Percentiles rank a stretch among this genome's conserved stretches.
Evolutionary conservation across 2,888 invertebrate genomes (phyloP).

Genomic region (Candidula unifasciata): DNA sequence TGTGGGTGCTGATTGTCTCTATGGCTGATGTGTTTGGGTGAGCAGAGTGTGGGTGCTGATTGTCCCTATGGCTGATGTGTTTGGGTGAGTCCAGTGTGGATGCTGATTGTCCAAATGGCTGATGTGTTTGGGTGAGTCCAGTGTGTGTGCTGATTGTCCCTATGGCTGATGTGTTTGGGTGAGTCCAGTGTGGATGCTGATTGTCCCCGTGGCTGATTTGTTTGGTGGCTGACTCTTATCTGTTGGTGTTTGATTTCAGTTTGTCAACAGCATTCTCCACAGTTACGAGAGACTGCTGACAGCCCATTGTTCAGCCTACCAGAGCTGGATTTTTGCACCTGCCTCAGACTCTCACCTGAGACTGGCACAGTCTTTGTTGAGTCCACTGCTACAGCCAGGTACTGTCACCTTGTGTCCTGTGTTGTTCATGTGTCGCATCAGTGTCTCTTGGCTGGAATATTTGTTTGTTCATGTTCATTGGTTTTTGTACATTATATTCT

Average conservation of each 20-base stretch:
- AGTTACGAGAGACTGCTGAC: slow-evolving; percentile 55
- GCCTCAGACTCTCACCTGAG: slow-evolving; percentile 54
- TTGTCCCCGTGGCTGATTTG: background rate
- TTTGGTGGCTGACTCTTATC: background rate
- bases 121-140: background rate
- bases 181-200: no score
- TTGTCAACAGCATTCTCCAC: slow-evolving; percentile 53
- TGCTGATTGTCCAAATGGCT: background rate
- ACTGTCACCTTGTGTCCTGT: background rate
- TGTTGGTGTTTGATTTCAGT: slow-evolving; percentile 41
- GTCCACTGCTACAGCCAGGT: slow-evolving; percentile 55
- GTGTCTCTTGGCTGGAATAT: no score
- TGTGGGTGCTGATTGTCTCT: no score
- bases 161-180: no score
- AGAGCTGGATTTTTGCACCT: slow-evolving; percentile 61
- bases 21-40: no score
- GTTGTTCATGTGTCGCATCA: no score
- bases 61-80: no score
- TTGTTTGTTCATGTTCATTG: no score
- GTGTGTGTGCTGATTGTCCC: no score
- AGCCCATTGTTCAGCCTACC: slow-evolving; percentile 53
- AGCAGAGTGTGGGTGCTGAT: no score
- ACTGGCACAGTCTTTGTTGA: slow-evolving; percentile 57
- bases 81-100: no score
- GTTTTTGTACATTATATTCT: no score